Evolutionary conservation across 2,797 vertebrate genomes (phyloP), one percentile per base, ranked within the genome.

Genomic region (Eulemur mongoz): DNA sequence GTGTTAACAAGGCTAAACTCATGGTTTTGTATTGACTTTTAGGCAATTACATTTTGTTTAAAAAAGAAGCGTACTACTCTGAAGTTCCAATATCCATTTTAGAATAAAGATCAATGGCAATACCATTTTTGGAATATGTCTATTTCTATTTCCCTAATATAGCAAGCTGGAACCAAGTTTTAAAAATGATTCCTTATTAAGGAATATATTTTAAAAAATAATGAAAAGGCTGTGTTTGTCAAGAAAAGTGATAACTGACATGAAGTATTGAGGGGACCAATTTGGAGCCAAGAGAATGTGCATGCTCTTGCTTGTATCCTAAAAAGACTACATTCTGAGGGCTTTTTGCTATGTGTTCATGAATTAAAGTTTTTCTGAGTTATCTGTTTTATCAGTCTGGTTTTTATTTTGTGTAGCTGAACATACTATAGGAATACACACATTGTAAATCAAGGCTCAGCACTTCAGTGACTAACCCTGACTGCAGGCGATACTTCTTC

Each of bases 101-200:
- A 79, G 81, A 90, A 59, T 93, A 50, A 72, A 76, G 8, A 59
- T 59, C 38, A 90, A 6, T 50, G 61, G 13, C 72, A 75, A 18
- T 82, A 25, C 5, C n/a, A 3, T 52, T 59, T 92, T 83, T 72
- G 25, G 38, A 69, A 35, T 80, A 14, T 61, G 32, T 80, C 84
- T 90, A 0, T 69, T 93, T 88, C 75, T 54, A 40, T 86, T 97
- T 90, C 17, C 57, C 48, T 70, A 50, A 70, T 67, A 75, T 6
- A 61, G 57, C 40, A 92, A 90, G 14, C 38, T 76, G 67, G 63
- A 87, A 4, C 27, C 12, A 91, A 11, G 12, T 43, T 90, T 94
- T 83, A 57, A 84, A 84, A 86, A 20, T 80, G n/a, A 94, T 65
- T 91, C 22, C 32, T 96, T 89, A 59, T 52, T 76, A 94, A 87